Base-by-base conservation (phyloP, 2,113 vertebrate genomes). In the Tupaia tana region DNA sequence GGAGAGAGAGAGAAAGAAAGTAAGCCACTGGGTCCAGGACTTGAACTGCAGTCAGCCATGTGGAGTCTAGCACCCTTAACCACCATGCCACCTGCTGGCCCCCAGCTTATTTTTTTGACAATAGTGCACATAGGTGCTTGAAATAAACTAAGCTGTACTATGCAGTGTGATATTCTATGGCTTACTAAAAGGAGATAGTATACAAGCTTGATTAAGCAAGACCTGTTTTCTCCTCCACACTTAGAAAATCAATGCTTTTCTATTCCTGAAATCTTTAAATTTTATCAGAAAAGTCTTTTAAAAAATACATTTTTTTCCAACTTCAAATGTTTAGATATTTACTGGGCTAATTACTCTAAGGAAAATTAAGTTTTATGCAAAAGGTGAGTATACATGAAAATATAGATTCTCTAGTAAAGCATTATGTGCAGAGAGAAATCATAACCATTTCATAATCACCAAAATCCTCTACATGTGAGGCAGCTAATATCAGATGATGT, bases 311-410 rank as follows among this genome's bases (percentile, higher is more conserved):
- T 0, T 75, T 80, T 78, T 80, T 14, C 2, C 22, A 4, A 15
- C 20, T 70, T 86, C n/a, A 86, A 2, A 56, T 10, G 34, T 24
- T 89, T n/a, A 81, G 61, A 20, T 59, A 24, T 25, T 70, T 80
- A 80, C 63, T 58, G 16, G 14, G 22, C 3, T 70, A 90, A 83
- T 94, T 90, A 59, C 59, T 85, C 64, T 91, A 88, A 18, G n/a
- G 29, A 91, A 94, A 91, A 90, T 70, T 84, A 85, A 80, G 64
- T 85, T 94, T 78, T 70, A 91, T 83, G 24, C 12, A 79, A 70
- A 89, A 7, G 19, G 3, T 89, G 4, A 61, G 19, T 77, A 22
- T 91, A 81, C 71, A 4, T 56, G 80, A 43, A 85, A 52, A 59
- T 43, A 63, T 11, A 75, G 31, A 54, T 80, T 90, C 74, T 75